Conservation (phyloP, 2,797 vertebrate species). For the Eremophila alpestris region DNA sequence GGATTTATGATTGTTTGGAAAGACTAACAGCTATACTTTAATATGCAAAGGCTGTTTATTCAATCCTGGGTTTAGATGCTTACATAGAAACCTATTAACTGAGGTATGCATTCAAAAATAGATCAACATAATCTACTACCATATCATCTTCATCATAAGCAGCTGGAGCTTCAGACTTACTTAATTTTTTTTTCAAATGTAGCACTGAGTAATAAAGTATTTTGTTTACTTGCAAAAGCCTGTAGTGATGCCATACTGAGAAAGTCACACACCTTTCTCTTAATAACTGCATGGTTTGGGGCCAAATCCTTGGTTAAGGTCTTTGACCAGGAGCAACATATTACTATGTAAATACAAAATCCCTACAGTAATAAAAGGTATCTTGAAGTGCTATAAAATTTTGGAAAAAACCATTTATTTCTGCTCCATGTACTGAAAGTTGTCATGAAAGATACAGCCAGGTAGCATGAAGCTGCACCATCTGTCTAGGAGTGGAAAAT, state of each 20-base stretch:
- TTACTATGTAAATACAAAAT: background rate
- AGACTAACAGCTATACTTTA: background rate
- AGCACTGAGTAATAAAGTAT: background rate
- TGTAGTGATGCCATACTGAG: background rate
- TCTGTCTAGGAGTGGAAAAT: background rate
- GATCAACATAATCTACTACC: background rate
- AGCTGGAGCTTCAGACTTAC: background rate
- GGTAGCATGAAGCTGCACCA: background rate
- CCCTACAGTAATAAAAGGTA: background rate
- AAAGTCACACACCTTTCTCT: background rate
- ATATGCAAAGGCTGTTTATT: background rate
- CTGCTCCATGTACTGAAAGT: background rate
- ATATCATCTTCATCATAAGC: background rate
- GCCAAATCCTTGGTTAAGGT: background rate
- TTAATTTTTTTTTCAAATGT: background rate
- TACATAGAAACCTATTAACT: background rate
- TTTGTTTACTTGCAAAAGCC: background rate
- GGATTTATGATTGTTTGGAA: background rate
- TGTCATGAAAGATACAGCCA: background rate
- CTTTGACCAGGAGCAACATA: background rate
- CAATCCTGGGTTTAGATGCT: background rate
- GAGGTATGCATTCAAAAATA: background rate
- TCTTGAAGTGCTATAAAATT: background rate
- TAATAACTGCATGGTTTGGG: background rate
- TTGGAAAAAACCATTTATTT: background rate